Evolutionary conservation across 2,797 vertebrate species (phyloP), one percentile per base, ranked within the genome.

Genomic region (Setipinna tenuifilis): DNA sequence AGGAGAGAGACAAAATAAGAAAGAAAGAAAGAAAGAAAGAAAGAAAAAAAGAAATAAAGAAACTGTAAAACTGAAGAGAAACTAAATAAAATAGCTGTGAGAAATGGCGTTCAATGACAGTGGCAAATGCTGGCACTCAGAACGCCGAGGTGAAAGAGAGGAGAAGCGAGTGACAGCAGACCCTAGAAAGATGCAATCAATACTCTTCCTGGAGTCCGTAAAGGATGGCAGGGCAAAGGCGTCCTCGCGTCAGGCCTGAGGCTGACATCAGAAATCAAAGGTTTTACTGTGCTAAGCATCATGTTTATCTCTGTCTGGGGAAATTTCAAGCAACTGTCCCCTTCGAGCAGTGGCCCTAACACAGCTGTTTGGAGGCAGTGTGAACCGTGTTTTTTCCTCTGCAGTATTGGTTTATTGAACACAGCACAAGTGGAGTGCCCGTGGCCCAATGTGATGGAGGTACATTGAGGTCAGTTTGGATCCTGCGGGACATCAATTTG

Each of bases 291-390:
- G 17, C 62, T 44, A 46, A 81, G 82, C 68, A 62, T 58, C 83
- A 59, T 83, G 83, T 87, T 87, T 87, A 88, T 85, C 68, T 58
- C 46, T 31, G 62, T 88, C 86, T 50, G 3, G 85, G 80, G 75
- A 68, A 82, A 88, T 83, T 71, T 81, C 85, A 82, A 86, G 71
- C 83, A 61, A 58, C 62, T 83, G 25, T 54, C 54, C 50, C 28
- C 25, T 75, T 83, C 86, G 3, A 85, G 61, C 41, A 25, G 57
- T 41, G 75, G 82, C 83, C 75, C 82, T 87, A 83, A 68, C 88
- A 84, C 62, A 82, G 44, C 4, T 50, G 54, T 71, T 87, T 87
- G 31, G 68, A 88, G 84, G 84, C 81, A 83, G 41, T 10, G 5
- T 31, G 31, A 62, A 81, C 19, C 23, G 50, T 78, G 84, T 82